Evolutionary conservation across 2,113 vertebrate species (phyloP), one percentile per base, ranked within the genome.

Genomic region (Hydropotes inermis): DNA sequence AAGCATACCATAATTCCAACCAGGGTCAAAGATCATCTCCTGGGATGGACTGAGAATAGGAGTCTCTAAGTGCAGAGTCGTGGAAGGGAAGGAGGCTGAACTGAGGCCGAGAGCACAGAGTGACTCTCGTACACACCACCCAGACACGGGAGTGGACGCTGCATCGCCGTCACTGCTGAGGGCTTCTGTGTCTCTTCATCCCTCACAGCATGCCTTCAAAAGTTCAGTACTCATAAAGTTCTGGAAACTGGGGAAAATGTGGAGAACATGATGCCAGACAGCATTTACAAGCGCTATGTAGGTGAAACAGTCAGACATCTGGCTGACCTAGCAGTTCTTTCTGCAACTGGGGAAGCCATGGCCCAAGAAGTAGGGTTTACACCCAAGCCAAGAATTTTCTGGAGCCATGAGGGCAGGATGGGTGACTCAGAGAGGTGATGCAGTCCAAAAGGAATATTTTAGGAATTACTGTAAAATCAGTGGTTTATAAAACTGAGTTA

Each of bases 371-470:
- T 10, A 50, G 61, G 25, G 13, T 60, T 86, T 79, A 88, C 1
- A 64, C 27, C n/a, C 45, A 89, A 17, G 81, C 74, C 45, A 57
- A 91, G 52, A n/a, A 54, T 58, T 91, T 70, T 74, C 23, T 39
- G 74, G 58, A 93, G 83, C 17, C 8, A 3, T 28, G 36, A 25
- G 47, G 76, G 50, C 78, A 76, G 84, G 55, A 12, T n/a, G 74
- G 36, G n/a, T 91, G 76, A 97, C 55, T 89, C 93, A 97, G 67
- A 91, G 78, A 89, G 28, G 82, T 67, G 58, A 70, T 27, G 23
- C 21, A 55, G 13, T 50, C 81, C 81, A 45, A 87, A 50, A 94
- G 28, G 85, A 96, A 61, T 79, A 81, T 79, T 74, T 83, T 55
- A 81, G n/a, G 81, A 90, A 79, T 84, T 21, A 88, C 57, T 60